These are phyloP conservation scores for Cheilosia pagana DNA, from an alignment of 2,888 invertebrate genomes.

Conservation along the genomic window DNA sequence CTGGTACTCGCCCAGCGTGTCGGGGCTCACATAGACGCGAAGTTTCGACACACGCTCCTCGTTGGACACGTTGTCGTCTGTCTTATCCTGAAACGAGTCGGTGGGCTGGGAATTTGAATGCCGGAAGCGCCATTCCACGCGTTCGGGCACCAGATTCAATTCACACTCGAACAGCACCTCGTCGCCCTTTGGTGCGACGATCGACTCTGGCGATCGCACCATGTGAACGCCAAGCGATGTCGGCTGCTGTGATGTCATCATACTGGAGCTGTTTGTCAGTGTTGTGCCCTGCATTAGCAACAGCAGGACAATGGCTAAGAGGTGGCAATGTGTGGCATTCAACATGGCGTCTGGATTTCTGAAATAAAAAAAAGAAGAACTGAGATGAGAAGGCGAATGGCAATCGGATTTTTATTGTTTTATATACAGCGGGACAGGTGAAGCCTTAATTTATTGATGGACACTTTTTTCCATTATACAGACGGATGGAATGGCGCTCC, in stretches of 20 bases:
- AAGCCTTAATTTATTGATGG: slow-evolving; percentile 39
- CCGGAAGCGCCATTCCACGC: slow-evolving; percentile 91
- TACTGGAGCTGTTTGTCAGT: slow-evolving; percentile 45
- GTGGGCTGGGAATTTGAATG: slow-evolving; percentile 82
- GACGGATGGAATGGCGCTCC: slow-evolving; percentile 26
- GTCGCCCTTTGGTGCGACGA: slow-evolving; percentile 91
- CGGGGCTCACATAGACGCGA: slow-evolving; percentile 84
- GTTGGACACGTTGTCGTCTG: slow-evolving; percentile 81
- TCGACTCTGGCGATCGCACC: slow-evolving; percentile 90
- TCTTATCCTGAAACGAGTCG: slow-evolving; percentile 58
- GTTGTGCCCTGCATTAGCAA: slow-evolving; percentile 31
- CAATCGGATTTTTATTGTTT: slow-evolving; percentile 39
- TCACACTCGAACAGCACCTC: slow-evolving; percentile 93
- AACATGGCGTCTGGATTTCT: slow-evolving; percentile 51
- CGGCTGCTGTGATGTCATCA: slow-evolving; percentile 72
- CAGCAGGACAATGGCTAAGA: slow-evolving; percentile 47
- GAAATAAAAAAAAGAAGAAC: slow-evolving; percentile 24
- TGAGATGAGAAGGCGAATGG: slow-evolving; percentile 21
- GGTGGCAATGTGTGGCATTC: slow-evolving; percentile 36
- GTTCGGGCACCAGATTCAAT: slow-evolving; percentile 90
- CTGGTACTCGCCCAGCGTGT: slow-evolving; percentile 88
- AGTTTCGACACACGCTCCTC: slow-evolving; percentile 82
- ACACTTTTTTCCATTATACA: slow-evolving; percentile 17
- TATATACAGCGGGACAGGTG: slow-evolving; percentile 33
- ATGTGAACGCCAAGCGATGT: slow-evolving; percentile 87